Base-by-base conservation (phyloP, 2,797 vertebrate species). In the Lacerta bilineata region DNA sequence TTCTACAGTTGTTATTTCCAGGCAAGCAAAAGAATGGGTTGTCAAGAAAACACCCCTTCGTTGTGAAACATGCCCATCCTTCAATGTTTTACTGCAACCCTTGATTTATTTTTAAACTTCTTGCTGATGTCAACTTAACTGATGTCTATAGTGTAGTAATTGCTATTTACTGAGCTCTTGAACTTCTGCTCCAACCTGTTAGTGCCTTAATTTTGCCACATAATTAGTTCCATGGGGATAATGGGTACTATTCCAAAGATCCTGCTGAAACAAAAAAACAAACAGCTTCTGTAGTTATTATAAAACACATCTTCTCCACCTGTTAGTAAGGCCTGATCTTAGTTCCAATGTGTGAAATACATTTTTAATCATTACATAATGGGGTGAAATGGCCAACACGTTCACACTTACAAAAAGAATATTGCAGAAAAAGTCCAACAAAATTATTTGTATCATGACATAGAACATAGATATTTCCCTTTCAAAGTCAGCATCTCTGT, bases 201-300 rank as follows among this genome's bases (percentile, higher is more conserved):
- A 80, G 93, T 76, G 50, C 72, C 94, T 95, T 96, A 94, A 96
- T 95, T 93, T 94, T 88, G 85, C 61, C 87, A 91, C 91, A 82
- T 96, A 97, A 97, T 97, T 94, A 96, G 93, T 91, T 96, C 94
- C 95, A 93, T 85, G 59, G 94, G 93, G 96, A 95, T 95, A 95
- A 92, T 0, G 0, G 41, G 39, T 86, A 15, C 72, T 91, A 88
- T 94, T 94, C 82, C 86, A 90, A 91, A 89, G 88, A 93, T 85
- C n/a, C 64, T 75, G 69, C 84, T 91, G 87, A 94, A 94, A 95
- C 18, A 84, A n/a, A 93, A 11, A 68, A 23, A 15, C 13, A 55
- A 95, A 93, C 8, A 94, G 80, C 81, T 87, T 87, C 90, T 89
- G 84, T 29, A 61, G 86, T 80, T 78, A 80, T 76, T 81, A 66